A percentile compares a stretch with the other conserved stretches of the same genome.
Evolutionary conservation across 2,113 vertebrate species (phyloP).

Genomic region (Sardina pilchardus): DNA sequence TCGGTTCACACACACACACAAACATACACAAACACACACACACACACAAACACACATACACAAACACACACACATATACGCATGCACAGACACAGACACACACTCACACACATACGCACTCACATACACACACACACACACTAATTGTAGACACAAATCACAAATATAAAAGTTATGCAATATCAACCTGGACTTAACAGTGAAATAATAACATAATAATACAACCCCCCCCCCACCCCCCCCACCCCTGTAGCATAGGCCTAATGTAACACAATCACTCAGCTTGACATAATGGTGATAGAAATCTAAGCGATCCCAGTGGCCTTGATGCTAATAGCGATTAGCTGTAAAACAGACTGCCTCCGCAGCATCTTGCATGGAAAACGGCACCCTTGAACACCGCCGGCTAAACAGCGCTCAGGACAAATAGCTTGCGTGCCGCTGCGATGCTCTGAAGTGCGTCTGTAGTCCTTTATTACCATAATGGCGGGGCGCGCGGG

Average conservation of each 20-base stretch:
- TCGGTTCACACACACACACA: background rate
- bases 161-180: background rate
- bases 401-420: background rate
- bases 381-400: background rate
- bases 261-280: background rate
- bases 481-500: background rate
- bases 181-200: background rate
- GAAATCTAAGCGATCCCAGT: background rate
- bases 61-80: background rate
- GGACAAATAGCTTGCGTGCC: background rate
- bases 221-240: background rate
- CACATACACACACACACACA: background rate
- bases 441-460: background rate
- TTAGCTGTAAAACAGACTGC: background rate
- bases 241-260: background rate
- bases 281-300: background rate
- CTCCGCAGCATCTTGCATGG: background rate
- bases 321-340: background rate
- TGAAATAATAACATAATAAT: background rate
- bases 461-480: background rate
- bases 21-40: background rate
- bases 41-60: conserved; percentile 10
- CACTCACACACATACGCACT: conserved; percentile 23
- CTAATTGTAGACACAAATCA: background rate
- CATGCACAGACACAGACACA: conserved; percentile 31